phyloP scores from a whole-genome alignment of 1,140 invertebrate genomes.

The Meloidogyne hapla region DNA sequence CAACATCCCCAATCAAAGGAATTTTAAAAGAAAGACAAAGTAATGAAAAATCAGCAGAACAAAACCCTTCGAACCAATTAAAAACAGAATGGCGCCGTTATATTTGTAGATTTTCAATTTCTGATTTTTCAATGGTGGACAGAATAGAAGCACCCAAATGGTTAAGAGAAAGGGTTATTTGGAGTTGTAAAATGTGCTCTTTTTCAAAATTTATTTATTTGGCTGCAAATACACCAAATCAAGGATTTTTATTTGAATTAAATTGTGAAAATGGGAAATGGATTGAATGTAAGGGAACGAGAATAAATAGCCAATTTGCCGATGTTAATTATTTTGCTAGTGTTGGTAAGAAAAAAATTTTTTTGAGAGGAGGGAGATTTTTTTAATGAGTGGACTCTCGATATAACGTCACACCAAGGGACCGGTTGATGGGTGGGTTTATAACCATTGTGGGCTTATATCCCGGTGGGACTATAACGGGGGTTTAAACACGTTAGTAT shows the following conservation, averaged over 20 bases:
- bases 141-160: conserved; percentile 43
- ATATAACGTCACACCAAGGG: too few species aligned
- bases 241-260: conserved; percentile 48
- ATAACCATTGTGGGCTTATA: too few species aligned
- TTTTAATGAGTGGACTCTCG: too few species aligned
- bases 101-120: conserved; percentile 27
- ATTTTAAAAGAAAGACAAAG: conserved; percentile 24
- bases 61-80: neutral
- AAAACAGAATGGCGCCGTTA: conserved; percentile 7
- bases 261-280: conserved; percentile 32
- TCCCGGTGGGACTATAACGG: too few species aligned
- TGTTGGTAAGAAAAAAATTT: conserved; percentile 34
- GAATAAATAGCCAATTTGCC: conserved; percentile 26
- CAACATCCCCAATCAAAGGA: neutral
- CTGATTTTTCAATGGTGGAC: conserved; percentile 30
- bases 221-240: conserved; percentile 51
- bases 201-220: conserved; percentile 48
- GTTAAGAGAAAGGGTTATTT: conserved; percentile 37
- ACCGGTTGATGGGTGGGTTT: too few species aligned
- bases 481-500: too few species aligned
- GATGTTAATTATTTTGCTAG: conserved; percentile 45
- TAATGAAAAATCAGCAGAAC: neutral
- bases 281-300: conserved; percentile 48
- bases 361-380: too few species aligned
- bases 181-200: conserved; percentile 40